These are phyloP conservation scores for Chondrilla cf. caribensis DNA, from an alignment of 37 sponge, comb jelly and placozoan genomes.

Conservation along the genomic window DNA sequence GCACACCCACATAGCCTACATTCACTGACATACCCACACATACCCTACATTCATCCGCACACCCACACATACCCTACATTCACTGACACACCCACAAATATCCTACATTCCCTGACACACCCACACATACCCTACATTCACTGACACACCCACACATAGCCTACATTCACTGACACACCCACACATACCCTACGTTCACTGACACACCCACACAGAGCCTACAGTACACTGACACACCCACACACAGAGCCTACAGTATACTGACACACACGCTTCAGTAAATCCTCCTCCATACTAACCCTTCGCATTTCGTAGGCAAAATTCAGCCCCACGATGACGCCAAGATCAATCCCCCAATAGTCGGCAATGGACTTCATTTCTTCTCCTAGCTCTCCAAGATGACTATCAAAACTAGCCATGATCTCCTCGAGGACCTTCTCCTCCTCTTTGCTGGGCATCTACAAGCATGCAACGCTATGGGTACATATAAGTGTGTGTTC, in stretches of 20 bases:
- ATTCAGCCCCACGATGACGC: conserved; percentile 57
- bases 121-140: not conserved
- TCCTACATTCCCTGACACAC: not conserved
- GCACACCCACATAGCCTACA: not conserved
- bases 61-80: not conserved
- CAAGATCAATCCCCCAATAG: conserved; percentile 50
- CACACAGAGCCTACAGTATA: no score
- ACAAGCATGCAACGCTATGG: not conserved
- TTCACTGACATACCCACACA: not conserved
- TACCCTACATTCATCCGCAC: not conserved
- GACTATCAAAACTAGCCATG: conserved; percentile 38
- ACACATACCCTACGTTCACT: not conserved
- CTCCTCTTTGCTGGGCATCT: conserved; percentile 30
- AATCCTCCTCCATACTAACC: conserved; percentile 29
- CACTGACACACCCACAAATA: not conserved
- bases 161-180: not conserved
- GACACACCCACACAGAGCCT: not conserved
- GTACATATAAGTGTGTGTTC: no score
- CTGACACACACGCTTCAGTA: no score
- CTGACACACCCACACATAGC: not conserved
- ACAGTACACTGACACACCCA: no score
- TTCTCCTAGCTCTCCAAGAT: conserved; percentile 57
- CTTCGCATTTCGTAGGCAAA: conserved; percentile 58
- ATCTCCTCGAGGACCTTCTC: conserved; percentile 30
- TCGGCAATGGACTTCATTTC: conserved; percentile 69